Evolutionary conservation across 92 coral and sea anemone species (phyloP).

Genomic region (Epizoanthus ramosus): DNA sequence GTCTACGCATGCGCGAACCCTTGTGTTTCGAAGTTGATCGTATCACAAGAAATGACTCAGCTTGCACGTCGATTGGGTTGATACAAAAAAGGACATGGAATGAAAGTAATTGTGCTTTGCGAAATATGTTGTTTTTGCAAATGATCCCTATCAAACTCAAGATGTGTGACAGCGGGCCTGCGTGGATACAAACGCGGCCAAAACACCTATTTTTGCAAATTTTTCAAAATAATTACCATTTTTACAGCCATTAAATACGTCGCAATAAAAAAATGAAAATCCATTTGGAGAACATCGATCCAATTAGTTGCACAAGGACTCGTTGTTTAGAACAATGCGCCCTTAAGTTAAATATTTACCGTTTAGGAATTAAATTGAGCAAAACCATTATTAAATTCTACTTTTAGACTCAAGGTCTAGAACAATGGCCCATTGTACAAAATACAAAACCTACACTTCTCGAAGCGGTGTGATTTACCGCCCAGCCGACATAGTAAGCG

Average conservation of each 20-base stretch:
- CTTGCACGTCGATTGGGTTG: conserved; percentile 29
- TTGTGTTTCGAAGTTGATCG: conserved; percentile 6
- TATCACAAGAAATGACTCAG: conserved; percentile 13
- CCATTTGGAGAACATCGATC: background rate
- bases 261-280: conserved; percentile 7
- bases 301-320: conserved; percentile 26
- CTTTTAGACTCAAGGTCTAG: conserved; percentile 17
- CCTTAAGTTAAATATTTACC: conserved; percentile 41
- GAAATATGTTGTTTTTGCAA: conserved; percentile 65
- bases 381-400: conserved; percentile 36
- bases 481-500: background rate
- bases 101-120: conserved; percentile 52
- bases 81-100: conserved; percentile 31
- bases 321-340: conserved; percentile 32
- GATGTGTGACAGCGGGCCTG: conserved; percentile 72
- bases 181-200: conserved; percentile 54
- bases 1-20: conserved; percentile 66
- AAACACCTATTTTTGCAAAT: conserved; percentile 73
- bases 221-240: conserved; percentile 25
- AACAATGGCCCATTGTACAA: conserved; percentile 30
- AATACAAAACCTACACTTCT: conserved; percentile 12
- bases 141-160: conserved; percentile 41
- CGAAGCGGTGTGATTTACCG: conserved; percentile 15
- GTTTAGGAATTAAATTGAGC: conserved; percentile 26
- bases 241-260: conserved; percentile 16